Percentiles rank a stretch among this genome's conserved stretches.
Conservation (phyloP, 2,113 vertebrate species). For the Ammodytes marinus region DNA sequence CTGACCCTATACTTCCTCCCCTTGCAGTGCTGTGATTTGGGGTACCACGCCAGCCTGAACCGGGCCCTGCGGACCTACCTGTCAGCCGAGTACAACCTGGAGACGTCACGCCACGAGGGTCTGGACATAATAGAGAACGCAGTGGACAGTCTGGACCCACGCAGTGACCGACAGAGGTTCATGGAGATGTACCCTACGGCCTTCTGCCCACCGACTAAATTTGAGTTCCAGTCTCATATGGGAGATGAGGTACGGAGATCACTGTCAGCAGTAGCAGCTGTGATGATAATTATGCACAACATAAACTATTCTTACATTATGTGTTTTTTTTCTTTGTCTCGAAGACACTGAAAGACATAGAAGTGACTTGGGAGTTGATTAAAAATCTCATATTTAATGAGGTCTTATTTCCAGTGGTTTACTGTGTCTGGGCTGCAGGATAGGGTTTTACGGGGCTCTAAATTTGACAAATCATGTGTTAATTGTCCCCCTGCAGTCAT, state of each 20-base stretch:
- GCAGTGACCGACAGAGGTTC: slow-evolving; percentile 97
- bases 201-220: slow-evolving; percentile 96
- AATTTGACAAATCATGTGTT: slow-evolving; percentile 64
- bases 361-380: slow-evolving; percentile 26
- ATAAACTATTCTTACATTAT: background rate
- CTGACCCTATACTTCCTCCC: background rate
- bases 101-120: slow-evolving; percentile 98
- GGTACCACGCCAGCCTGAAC: slow-evolving; percentile 97
- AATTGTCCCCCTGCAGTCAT: slow-evolving; percentile 51
- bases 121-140: slow-evolving; percentile 99
- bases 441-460: slow-evolving; percentile 54
- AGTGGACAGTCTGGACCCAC: slow-evolving; percentile 96
- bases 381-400: slow-evolving; percentile 51
- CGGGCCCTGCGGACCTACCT: slow-evolving; percentile 96
- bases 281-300: background rate
- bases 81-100: slow-evolving; percentile 98
- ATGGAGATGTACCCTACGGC: slow-evolving; percentile 98
- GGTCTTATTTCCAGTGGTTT: slow-evolving; percentile 56
- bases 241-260: slow-evolving; percentile 91
- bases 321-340: background rate
- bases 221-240: slow-evolving; percentile 98
- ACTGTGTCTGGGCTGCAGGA: slow-evolving; percentile 46
- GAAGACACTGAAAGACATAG: background rate
- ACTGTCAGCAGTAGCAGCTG: background rate
- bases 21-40: slow-evolving; percentile 94